Evolutionary conservation across 2,113 vertebrate species (phyloP), one percentile per base, ranked within the genome.

Genomic region (Apaloderma vittatum): DNA sequence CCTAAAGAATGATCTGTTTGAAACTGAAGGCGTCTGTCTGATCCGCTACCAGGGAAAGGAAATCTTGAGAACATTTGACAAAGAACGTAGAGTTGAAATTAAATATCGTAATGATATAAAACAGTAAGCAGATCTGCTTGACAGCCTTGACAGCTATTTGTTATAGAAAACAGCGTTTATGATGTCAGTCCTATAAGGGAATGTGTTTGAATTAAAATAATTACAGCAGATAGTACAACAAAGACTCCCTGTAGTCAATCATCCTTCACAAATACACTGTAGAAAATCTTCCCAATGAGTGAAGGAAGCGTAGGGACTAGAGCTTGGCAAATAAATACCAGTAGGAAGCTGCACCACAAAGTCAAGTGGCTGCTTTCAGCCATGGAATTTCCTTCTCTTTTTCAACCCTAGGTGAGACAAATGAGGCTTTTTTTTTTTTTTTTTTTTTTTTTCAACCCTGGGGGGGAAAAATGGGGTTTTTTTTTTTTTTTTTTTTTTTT

Each of bases 161-260:
- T 97, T 97, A 98, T 90, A 96, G 98, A 97, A 98, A 98, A 98
- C 97, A 97, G 97, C 98, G 89, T 97, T 98, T 97, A 98, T 91
- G 94, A 96, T 97, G 97, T 98, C 98, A 98, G 97, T 70, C 97
- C 97, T 97, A 96, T 93, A 95, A 94, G 95, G 96, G 97, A 97
- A 97, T 95, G 62, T 94, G 97, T 97, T 96, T 94, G 97, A 97
- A 98, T 98, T 98, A 97, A 98, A 98, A 97, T 97, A 96, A 98
- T 98, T 97, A 98, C 81, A 97, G 97, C 96, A 80, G 95, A 97
- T 97, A 97, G 97, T 97, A 98, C 97, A 96, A 97, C 98, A 97
- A 96, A 97, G 98, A 95, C 90, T 97, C 96, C 94, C 88, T 68
- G 74, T 90, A 97, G 79, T 97, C 98, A 97, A 94, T 97, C 98